Evolutionary conservation across 2,888 invertebrate species (phyloP).

Genomic region (Apamea sordens): DNA sequence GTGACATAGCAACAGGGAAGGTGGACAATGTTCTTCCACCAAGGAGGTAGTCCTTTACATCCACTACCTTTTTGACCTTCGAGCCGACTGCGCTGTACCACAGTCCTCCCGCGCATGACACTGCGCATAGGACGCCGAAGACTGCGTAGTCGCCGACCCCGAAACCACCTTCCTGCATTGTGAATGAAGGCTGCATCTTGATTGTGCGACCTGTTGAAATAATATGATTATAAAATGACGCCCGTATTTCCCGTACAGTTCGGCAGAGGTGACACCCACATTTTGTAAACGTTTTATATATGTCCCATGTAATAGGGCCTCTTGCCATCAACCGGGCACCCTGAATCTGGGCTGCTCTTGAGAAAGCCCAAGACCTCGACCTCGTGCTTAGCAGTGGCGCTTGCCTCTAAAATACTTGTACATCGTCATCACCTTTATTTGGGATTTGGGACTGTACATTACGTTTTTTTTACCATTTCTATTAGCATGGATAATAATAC

Average conservation of each 20-base stretch:
- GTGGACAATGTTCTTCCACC: conserved; percentile 94
- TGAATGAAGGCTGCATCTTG: conserved; percentile 79
- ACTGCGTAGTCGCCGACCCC: conserved; percentile 91
- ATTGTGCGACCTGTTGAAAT: conserved; percentile 37
- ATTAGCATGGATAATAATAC: neutral
- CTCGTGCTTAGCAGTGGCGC: neutral
- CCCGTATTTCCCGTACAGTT: neutral
- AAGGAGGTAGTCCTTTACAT: conserved; percentile 93
- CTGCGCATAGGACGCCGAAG: conserved; percentile 92
- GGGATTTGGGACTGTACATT: neutral
- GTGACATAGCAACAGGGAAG: conserved; percentile 96
- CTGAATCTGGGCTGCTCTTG: neutral
- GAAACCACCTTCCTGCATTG: conserved; percentile 85
- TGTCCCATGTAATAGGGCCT: neutral
- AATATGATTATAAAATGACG: conserved; percentile 25
- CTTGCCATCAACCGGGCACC: neutral
- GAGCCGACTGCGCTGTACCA: conserved; percentile 91
- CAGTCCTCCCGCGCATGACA: conserved; percentile 94
- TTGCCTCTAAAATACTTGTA: neutral
- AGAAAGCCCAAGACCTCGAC: too few species aligned
- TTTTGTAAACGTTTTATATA: neutral
- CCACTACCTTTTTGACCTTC: conserved; percentile 86
- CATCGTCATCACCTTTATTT: neutral
- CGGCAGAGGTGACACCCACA: neutral
- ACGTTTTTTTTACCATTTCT: neutral